A percentile compares a stretch with the other conserved stretches of the same genome.
These are phyloP conservation scores for Phoenicopterus ruber DNA, from an alignment of 2,113 vertebrate genomes.

Conservation along the genomic window DNA sequence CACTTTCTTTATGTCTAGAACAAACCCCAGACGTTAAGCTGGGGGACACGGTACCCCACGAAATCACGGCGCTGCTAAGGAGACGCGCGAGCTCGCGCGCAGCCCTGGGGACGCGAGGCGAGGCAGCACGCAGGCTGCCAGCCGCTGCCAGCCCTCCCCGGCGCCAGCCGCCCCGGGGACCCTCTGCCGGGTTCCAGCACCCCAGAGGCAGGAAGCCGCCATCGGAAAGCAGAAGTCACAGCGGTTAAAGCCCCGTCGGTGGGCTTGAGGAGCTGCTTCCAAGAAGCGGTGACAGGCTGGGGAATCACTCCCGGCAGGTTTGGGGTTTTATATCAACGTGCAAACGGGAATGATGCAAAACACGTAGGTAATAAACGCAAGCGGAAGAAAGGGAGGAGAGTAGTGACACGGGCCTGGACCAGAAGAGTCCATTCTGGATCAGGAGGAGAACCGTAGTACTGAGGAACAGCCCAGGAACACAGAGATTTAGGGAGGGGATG, in stretches of 20 bases:
- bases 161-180: neutral
- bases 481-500: rapidly evolving
- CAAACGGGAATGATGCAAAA: neutral
- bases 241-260: rapidly evolving
- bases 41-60: rapidly evolving
- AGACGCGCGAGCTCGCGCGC: too few relatives aligned
- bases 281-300: neutral
- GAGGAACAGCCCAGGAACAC: neutral
- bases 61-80: neutral
- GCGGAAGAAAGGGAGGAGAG: neutral
- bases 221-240: neutral
- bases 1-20: neutral
- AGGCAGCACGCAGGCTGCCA: neutral
- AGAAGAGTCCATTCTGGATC: rapidly evolving
- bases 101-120: rapidly evolving
- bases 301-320: neutral
- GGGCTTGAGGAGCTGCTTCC: neutral
- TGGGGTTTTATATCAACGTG: rapidly evolving
- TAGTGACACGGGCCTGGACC: neutral
- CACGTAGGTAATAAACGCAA: rapidly evolving
- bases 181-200: neutral
- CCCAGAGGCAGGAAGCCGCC: neutral
- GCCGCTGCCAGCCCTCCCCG: neutral
- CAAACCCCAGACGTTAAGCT: neutral
- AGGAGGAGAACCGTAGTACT: rapidly evolving